These are phyloP conservation scores for Pocillopora verrucosa DNA, from an alignment of 64 coral and sea anemone genomes.

Conservation along the genomic window DNA sequence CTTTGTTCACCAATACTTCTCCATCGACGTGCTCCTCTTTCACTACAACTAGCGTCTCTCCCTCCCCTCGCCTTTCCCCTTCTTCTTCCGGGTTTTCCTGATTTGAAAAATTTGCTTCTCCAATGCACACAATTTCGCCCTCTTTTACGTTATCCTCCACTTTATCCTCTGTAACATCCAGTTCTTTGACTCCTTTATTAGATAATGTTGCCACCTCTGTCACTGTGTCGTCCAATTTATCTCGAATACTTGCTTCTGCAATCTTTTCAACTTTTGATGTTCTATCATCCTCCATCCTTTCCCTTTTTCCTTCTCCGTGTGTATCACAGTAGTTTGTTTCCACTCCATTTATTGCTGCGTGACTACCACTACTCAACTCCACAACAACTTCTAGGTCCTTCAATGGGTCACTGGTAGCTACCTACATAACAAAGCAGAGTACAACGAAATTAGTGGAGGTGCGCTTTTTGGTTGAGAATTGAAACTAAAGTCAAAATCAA, in stretches of 20 bases:
- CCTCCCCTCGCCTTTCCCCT: neutral
- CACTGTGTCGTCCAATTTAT: neutral
- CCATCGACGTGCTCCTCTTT: neutral
- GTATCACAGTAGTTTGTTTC: neutral
- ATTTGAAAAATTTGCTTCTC: neutral
- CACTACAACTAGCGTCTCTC: neutral
- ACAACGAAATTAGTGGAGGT: neutral
- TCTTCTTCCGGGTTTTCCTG: neutral
- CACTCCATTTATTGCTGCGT: neutral
- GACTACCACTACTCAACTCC: neutral
- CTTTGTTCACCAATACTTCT: neutral
- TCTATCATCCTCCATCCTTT: neutral
- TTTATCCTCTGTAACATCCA: neutral
- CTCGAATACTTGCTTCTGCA: neutral
- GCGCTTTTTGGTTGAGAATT: no score
- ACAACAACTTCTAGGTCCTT: constrained; percentile 17
- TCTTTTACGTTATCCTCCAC: neutral
- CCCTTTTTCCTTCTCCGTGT: neutral
- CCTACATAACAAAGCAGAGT: constrained; percentile 1
- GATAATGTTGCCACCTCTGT: neutral
- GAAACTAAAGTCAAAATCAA: no score
- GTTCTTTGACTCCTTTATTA: neutral
- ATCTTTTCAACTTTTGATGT: neutral
- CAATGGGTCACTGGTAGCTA: neutral
- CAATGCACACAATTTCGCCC: neutral